phyloP scores from a whole-genome alignment of 2,888 invertebrate genomes.

The Schrankia costaestrigalis region DNA sequence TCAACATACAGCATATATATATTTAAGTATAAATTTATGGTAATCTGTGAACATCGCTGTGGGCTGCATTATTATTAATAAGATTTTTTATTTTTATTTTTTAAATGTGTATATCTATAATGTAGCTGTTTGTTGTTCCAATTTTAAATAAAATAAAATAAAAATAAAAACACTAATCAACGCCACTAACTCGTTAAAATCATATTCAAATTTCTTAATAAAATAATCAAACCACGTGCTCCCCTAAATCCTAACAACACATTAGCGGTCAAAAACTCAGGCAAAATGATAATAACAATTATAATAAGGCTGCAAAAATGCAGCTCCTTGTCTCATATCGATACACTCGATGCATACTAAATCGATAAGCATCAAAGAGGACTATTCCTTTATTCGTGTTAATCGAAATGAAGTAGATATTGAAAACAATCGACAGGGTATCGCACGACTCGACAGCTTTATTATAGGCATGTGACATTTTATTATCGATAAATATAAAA shows the following conservation, averaged over 20 bases:
- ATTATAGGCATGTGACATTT: constrained; percentile 32
- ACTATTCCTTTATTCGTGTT: constrained; percentile 72
- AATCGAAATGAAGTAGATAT: constrained; percentile 73
- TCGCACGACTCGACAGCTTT: constrained; percentile 63
- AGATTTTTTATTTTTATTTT: too few relatives aligned
- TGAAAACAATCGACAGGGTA: constrained; percentile 78
- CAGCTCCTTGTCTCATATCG: constrained; percentile 42
- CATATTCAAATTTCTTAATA: constrained; percentile 3
- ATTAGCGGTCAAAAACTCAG: constrained; percentile 26
- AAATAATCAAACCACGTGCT: constrained; percentile 6
- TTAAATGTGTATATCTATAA: too few relatives aligned
- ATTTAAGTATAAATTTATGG: too few relatives aligned
- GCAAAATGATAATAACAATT: constrained; percentile 56
- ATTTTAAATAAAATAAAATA: too few relatives aligned
- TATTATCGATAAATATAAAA: constrained; percentile 33
- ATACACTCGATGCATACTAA: constrained; percentile 55
- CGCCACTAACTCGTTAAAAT: too few relatives aligned
- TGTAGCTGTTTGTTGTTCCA: too few relatives aligned
- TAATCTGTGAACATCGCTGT: too few relatives aligned
- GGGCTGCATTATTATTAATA: too few relatives aligned
- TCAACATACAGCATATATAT: too few relatives aligned
- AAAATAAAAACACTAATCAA: too few relatives aligned
- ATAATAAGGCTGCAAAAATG: constrained; percentile 63
- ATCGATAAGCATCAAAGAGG: constrained; percentile 62
- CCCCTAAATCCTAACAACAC: constrained; percentile 12